Evolutionary conservation across 1,140 invertebrate species (phyloP), one percentile per base, ranked within the genome.

Genomic region (Bombus balteatus): DNA sequence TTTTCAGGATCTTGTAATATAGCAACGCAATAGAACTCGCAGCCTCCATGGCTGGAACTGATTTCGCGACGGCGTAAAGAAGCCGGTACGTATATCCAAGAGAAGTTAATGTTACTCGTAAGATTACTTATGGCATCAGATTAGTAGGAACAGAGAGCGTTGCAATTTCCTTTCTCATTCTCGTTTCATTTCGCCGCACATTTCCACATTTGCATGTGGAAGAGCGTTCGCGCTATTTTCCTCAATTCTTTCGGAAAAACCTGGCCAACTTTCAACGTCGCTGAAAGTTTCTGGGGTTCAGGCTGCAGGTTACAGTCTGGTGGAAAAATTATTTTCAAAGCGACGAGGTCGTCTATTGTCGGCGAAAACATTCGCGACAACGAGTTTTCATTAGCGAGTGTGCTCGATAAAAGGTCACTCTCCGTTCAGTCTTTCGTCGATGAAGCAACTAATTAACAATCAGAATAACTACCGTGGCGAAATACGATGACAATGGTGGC

Each of bases 141-240:
- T 77, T 83, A 57, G n/a, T 22, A 28, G 3, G 43, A 22, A 32
- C 43, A 34, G 81, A 83, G 34, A 65, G 73, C 43, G 73, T 82
- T 47, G 39, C 65, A 77, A 77, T 83, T 83, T 68, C 39, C 22
- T 12, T 57, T 77, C 28, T 34, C 47, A 6, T 57, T 77, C 47
- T 25, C 81, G 74, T 83, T 83, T 70, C 37, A 53, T n/a, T 77
- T 83, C 73, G 34, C 39, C 53, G 59, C 72, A 76, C 62, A 74
- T 77, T 77, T 28, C 43, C 43, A 18, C 22, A 77, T 83, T 83
- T 83, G 74, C 81, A 83, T 70, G 74, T 70, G 62, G 65, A 83
- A 59, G 70, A 1, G 12, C 9, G 13, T 66, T 12, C 32, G 53
- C 66, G 43, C 43, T 34, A 28, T 28, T 25, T 37, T 53, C 25